Evolutionary conservation across 2,888 invertebrate species (phyloP), one percentile per base, ranked within the genome.

Genomic region (Sarcophaga carnaria): DNA sequence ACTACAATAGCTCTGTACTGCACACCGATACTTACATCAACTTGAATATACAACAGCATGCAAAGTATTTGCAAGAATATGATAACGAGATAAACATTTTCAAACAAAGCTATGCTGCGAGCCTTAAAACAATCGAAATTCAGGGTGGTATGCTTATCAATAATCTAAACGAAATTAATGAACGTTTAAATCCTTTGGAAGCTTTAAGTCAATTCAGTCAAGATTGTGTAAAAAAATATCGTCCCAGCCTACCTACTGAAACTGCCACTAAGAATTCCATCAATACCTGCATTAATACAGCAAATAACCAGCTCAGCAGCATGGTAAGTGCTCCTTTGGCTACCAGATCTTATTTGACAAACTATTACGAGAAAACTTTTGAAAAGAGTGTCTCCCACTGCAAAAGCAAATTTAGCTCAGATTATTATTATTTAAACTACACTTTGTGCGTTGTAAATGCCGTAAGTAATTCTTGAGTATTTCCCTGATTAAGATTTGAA

Each of bases 161-260:
- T 4, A 66, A 63, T 25, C 14, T 89, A 11, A 59, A 70, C 6
- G 72, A 85, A 74, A 60, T 69, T 2, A 70, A 89, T 20, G 80
- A 85, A n/a, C 45, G 59, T 2, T 47, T 89, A 37, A 17, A 66
- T 49, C 75, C 85, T 0, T 45, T 86, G 6, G 85, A 85, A 45
- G 2, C 79, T 49, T 54, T 88, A 22, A 78, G 79, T 22, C 72
- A 74, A 14, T 62, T 83, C 2, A 79, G 76, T 49, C 84, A 83
- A 62, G 66, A 83, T 27, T 89, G 89, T 64, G 87, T 89, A 6
- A 79, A 83, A 11, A 87, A 88, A 45, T 89, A 89, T 66, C 78
- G 80, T 3, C 4, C 14, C 0, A 37, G 75, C 17, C 17, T 89
- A 20, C 77, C 86, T 3, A 77, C 83, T 11, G 17, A 54, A 0